phyloP scores from a whole-genome alignment of 2,797 vertebrate genomes.

The Echiichthys vipera region DNA sequence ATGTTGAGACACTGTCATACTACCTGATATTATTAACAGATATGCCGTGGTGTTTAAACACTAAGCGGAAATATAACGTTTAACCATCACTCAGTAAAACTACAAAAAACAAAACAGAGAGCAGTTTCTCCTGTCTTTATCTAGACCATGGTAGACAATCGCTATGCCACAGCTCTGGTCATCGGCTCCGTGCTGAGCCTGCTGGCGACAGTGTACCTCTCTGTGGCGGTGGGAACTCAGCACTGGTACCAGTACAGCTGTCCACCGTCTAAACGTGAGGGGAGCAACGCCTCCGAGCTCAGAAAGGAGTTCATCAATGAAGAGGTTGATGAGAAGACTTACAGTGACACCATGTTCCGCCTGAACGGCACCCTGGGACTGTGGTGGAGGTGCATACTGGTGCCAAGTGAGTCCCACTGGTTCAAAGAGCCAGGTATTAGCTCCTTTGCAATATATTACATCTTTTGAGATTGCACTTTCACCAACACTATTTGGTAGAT shows the following conservation, averaged over 20 bases:
- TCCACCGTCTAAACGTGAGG: conserved; percentile 75
- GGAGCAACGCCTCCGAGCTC: conserved; percentile 79
- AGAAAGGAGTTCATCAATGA: conserved; percentile 77
- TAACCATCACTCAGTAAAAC: conserved; percentile 10
- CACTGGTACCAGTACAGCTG: conserved; percentile 96
- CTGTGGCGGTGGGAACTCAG: conserved; percentile 94
- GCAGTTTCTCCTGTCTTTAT: neutral
- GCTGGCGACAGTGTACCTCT: conserved; percentile 95
- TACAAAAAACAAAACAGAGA: too few species aligned
- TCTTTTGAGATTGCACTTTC: neutral
- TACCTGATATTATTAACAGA: neutral
- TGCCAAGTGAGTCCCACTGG: conserved; percentile 81
- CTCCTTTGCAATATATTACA: neutral
- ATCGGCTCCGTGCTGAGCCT: conserved; percentile 97
- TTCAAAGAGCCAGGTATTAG: conserved; percentile 86
- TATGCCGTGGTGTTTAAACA: conserved; percentile 44
- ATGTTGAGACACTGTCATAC: neutral
- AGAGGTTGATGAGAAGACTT: conserved; percentile 86
- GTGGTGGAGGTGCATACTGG: conserved; percentile 93
- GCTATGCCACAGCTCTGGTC: conserved; percentile 96
- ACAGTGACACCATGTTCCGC: conserved; percentile 85
- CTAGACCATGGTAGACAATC: conserved; percentile 91
- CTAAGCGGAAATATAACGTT: conserved; percentile 8
- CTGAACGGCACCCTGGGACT: conserved; percentile 92
- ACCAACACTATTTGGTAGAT: neutral